phyloP scores from a whole-genome alignment of 2,797 vertebrate genomes.

The Enteromius anoplus region DNA sequence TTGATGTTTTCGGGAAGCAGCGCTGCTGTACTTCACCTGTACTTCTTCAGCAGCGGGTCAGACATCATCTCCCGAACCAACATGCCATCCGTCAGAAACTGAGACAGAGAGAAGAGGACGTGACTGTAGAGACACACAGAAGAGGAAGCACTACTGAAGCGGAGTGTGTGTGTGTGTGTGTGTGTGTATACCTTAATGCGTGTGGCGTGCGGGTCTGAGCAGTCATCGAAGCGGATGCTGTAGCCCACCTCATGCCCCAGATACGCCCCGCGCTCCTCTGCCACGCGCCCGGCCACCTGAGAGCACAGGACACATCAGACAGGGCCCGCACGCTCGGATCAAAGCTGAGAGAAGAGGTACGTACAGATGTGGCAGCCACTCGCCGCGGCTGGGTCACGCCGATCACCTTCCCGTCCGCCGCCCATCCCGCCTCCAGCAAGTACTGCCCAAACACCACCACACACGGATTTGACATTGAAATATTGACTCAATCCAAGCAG shows the following conservation, averaged over 20 bases:
- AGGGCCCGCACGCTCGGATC: background rate
- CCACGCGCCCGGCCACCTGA: conserved; percentile 93
- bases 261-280: conserved; percentile 92
- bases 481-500: no score
- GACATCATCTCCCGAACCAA: conserved; percentile 99
- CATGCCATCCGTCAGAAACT: conserved; percentile 99
- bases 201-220: conserved; percentile 89
- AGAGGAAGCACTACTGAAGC: background rate
- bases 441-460: conserved; percentile 78
- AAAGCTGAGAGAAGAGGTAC: background rate
- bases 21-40: conserved; percentile 80
- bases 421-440: conserved; percentile 97
- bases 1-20: background rate
- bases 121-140: background rate
- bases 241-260: conserved; percentile 97
- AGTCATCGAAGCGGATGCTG: conserved; percentile 97
- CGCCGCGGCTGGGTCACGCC: conserved; percentile 96
- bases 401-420: conserved; percentile 92
- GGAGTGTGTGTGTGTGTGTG: rapidly evolving
- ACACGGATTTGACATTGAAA: no score
- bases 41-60: conserved; percentile 94
- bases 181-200: conserved; percentile 87
- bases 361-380: conserved; percentile 93
- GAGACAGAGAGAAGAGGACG: conserved; percentile 49
- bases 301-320: background rate